phyloP scores from a whole-genome alignment of 92 coral and sea anemone genomes.

The Palythoa grandiflora region DNA sequence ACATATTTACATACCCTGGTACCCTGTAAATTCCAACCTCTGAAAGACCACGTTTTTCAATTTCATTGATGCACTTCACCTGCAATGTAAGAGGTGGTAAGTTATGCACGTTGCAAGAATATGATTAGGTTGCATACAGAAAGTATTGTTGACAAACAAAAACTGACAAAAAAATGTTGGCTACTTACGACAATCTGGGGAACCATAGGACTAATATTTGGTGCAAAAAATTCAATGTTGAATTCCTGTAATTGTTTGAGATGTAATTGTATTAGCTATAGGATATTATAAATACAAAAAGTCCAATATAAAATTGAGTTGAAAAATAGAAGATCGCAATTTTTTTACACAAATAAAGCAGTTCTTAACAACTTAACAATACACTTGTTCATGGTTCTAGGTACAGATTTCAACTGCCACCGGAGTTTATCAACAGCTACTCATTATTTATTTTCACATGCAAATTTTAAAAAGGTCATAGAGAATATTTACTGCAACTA shows the following conservation, averaged over 20 bases:
- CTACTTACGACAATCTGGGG: slow-evolving; percentile 91
- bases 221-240: slow-evolving; percentile 94
- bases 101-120: not conserved
- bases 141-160: not conserved
- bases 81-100: slow-evolving; percentile 13
- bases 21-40: slow-evolving; percentile 96
- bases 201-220: slow-evolving; percentile 89
- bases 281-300: too few species aligned
- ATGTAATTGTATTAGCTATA: not conserved
- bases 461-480: too few species aligned
- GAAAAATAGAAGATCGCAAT: too few species aligned
- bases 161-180: not conserved
- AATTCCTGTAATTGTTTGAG: slow-evolving; percentile 75
- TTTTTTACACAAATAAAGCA: too few species aligned
- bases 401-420: too few species aligned
- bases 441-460: too few species aligned
- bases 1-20: slow-evolving; percentile 78
- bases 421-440: too few species aligned
- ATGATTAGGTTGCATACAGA: not conserved
- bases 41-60: slow-evolving; percentile 93
- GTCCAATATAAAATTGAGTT: too few species aligned
- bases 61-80: slow-evolving; percentile 87
- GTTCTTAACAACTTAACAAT: too few species aligned
- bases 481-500: too few species aligned
- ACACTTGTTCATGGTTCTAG: too few species aligned